Conservation (phyloP, 2,113 vertebrate genomes). For the Neopipo cinnamomea region DNA sequence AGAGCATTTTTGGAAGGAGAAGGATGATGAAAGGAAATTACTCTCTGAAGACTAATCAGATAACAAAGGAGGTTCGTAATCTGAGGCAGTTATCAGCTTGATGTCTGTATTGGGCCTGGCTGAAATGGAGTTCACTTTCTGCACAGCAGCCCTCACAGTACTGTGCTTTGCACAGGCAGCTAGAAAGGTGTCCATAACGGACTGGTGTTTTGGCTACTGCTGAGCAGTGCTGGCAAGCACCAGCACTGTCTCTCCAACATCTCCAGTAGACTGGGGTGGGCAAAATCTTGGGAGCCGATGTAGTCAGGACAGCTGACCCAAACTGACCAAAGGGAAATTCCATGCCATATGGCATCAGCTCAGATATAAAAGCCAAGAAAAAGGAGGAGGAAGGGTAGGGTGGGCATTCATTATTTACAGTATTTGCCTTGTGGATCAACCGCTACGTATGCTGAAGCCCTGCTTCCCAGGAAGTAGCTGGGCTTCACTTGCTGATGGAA, state of each 20-base stretch:
- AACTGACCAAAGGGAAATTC: neutral
- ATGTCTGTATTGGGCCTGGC: neutral
- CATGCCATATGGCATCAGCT: neutral
- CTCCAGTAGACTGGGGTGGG: neutral
- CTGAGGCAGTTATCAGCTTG: neutral
- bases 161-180: neutral
- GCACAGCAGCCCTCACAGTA: neutral
- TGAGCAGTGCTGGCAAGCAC: neutral
- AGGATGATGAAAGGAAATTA: neutral
- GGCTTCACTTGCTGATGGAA: neutral
- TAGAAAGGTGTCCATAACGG: neutral
- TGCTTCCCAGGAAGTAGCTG: neutral
- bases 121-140: neutral
- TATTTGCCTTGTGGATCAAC: neutral
- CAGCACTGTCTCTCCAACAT: neutral
- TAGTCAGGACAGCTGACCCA: neutral
- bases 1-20: neutral
- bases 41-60: neutral
- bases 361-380: neutral
- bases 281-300: neutral
- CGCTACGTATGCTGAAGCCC: neutral
- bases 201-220: neutral
- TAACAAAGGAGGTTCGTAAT: neutral
- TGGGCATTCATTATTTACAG: neutral
- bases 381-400: neutral